Conservation (phyloP, 1,140 invertebrate species). For the Neuroterus valhalla region DNA sequence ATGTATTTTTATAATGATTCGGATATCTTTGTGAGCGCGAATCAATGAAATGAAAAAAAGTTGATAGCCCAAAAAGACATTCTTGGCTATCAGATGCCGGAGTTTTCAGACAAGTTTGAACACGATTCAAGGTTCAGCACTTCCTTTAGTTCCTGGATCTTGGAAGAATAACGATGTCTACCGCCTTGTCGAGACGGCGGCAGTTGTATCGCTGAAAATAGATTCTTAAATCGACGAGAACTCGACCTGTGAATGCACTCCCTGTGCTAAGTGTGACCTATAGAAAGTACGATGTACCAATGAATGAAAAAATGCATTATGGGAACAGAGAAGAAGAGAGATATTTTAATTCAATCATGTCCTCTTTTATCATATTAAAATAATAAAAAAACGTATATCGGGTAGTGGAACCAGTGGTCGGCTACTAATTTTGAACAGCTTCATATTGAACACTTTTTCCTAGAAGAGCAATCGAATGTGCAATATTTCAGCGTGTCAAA, state of each 20-base stretch:
- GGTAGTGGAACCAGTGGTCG: no score
- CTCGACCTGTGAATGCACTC: slow-evolving; percentile 30
- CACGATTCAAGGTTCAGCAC: slow-evolving; percentile 47
- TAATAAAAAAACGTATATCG: no score
- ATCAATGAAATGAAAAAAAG: slow-evolving; percentile 33
- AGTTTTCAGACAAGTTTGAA: slow-evolving; percentile 48
- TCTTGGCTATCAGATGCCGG: slow-evolving; percentile 49
- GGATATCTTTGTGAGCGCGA: slow-evolving; percentile 36
- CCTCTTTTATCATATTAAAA: no score
- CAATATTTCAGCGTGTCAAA: no score
- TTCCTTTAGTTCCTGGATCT: slow-evolving; percentile 56
- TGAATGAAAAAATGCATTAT: slow-evolving; percentile 49
- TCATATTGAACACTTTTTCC: no score
- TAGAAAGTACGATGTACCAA: slow-evolving; percentile 48
- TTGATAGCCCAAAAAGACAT: slow-evolving; percentile 32
- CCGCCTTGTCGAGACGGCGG: slow-evolving; percentile 66
- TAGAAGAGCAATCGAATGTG: no score
- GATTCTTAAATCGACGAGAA: slow-evolving; percentile 49
- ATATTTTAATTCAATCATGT: no score
- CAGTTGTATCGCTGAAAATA: slow-evolving; percentile 61
- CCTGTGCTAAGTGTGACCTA: slow-evolving; percentile 49
- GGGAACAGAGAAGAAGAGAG: slow-evolving; percentile 43
- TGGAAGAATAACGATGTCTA: slow-evolving; percentile 69
- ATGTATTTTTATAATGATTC: slow-evolving; percentile 41
- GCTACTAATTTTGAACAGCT: no score